Evolutionary conservation across 2,113 vertebrate species (phyloP), one percentile per base, ranked within the genome.

Genomic region (Centropus bengalensis): DNA sequence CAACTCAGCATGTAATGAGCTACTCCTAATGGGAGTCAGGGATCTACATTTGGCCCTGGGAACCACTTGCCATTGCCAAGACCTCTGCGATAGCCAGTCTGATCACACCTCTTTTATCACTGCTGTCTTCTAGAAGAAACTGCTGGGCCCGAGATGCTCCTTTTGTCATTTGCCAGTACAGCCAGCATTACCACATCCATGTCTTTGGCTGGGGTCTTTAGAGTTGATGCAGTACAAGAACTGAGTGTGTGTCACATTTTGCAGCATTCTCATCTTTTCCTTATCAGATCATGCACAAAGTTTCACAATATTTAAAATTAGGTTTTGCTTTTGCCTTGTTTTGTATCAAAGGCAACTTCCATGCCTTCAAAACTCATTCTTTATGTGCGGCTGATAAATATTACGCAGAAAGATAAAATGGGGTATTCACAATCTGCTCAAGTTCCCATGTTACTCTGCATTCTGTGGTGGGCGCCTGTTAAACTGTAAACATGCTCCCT

Each of bases 41-140:
- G 67, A 94, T 54, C 85, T 86, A 85, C 68, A 64, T 30, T 38
- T 93, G 90, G 90, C 85, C 94, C 94, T 67, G 76, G 84, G 89
- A 89, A 89, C 66, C 67, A 42, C 80, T 86, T 86, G 60, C 87
- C 84, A 88, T 76, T 94, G 94, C 87, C 84, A 89, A 89, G 83
- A 75, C 79, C 87, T 86, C 63, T 94, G 68, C 0, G 1, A 64
- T 45, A 85, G 75, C 75, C 84, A 62, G 63, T 13, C 45, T 80
- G 59, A 54, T 92, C 87, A 63, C 73, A 81, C 73, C 73, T 94
- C 80, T 44, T 91, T 58, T 60, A 49, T 91, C 91, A 83, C 45
- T 91, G 90, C 89, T 26, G 79, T 44, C 88, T 54, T 32, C 21
- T 1, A 83, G 82, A 79, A 82, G 71, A 63, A 45, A 81, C 73